Evolutionary conservation across 2,888 invertebrate species (phyloP).

Genomic region (Apamea epomidion): DNA sequence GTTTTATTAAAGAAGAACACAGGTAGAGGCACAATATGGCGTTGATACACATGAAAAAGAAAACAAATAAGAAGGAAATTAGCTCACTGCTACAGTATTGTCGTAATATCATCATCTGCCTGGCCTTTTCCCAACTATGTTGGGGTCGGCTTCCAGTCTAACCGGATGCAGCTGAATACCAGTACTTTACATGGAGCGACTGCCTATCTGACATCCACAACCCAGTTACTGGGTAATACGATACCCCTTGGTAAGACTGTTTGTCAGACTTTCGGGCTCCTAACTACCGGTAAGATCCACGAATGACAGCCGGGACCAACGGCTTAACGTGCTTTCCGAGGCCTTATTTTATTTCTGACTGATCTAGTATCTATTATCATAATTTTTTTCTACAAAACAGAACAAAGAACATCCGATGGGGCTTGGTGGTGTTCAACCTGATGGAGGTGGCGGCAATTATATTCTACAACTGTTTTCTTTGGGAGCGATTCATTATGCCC

Average conservation of each 20-base stretch:
- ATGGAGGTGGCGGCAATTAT: slow-evolving; percentile 95
- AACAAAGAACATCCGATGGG: slow-evolving; percentile 94
- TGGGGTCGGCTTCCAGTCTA: no score
- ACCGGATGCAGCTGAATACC: no score
- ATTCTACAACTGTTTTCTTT: slow-evolving; percentile 95
- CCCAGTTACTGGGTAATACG: no score
- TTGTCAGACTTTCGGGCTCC: no score
- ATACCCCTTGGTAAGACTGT: no score
- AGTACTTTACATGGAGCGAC: no score
- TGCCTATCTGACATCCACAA: no score
- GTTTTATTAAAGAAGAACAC: not conserved
- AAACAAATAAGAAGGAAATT: not conserved
- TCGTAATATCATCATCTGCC: not conserved
- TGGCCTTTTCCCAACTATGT: no score
- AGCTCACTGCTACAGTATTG: not conserved
- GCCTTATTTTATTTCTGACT: no score
- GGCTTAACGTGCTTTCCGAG: no score
- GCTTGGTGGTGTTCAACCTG: slow-evolving; percentile 92
- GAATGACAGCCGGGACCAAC: no score
- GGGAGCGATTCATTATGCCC: slow-evolving; percentile 94
- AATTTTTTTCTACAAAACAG: slow-evolving; percentile 79
- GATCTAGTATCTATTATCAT: not conserved
- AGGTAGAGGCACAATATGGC: not conserved
- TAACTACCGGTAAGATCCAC: no score
- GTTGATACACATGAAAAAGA: slow-evolving; percentile 10